Base-by-base conservation (phyloP, 2,888 invertebrate genomes). In the Ornithoptera alexandrae region DNA sequence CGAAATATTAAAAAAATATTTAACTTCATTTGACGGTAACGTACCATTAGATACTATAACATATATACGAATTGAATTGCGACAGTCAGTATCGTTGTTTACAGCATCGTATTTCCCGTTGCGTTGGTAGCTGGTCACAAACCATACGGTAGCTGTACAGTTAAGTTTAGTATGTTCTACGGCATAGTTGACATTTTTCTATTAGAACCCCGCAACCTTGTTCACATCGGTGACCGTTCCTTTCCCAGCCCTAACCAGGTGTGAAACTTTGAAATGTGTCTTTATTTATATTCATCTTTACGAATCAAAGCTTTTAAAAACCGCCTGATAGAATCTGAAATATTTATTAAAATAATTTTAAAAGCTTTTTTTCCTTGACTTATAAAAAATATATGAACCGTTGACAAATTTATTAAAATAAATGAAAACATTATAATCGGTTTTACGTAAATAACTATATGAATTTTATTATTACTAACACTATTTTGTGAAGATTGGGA, bases 61-160 rank as follows among this genome's bases (percentile, higher is more conserved):
- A 46, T 46, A 46, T 24, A 77, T 81, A 80, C 78, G 79, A 79
- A 71, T 74, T 76, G 79, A 79, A 79, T 81, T 79, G 78, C 81
- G 80, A 75, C 77, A 76, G 77, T 78, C 77, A 78, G 71, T 75
- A 75, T 74, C 74, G 76, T 73, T 67, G 79, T 72, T 74, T 78
- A 76, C 73, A 73, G 75, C 71, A 78, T 77, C 74, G 80, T 79
- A 85, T 87, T 89, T 90, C 85, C 86, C 87, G 84, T 88, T 88
- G 88, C 79, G 83, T 81, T 84, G 82, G 78, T 81, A 78, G 78
- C 80, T 79, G 75, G 78, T 78, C 82, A 80, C 80, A 82, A 84
- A 82, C 82, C 81, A 81, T 84, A 85, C 87, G 84, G 86, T 86
- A 85, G 86, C 84, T 79, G 80, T 88, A 90, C 90, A 87, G 89